Evolutionary conservation across 2,113 vertebrate species (phyloP).

Genomic region (Australoheros scitulus): DNA sequence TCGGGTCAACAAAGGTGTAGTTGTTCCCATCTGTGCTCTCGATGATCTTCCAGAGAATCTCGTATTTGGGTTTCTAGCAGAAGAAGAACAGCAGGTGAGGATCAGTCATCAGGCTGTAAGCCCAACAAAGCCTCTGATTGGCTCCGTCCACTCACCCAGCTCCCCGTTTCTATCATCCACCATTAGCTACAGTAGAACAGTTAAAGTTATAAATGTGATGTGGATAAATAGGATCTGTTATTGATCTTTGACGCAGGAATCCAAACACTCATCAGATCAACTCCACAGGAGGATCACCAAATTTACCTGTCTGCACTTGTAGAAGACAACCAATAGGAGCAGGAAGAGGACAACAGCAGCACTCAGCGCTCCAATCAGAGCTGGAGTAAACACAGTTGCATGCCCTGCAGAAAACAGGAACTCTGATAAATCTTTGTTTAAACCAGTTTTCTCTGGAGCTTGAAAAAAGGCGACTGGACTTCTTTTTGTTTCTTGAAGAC

Average conservation of each 20-base stretch:
- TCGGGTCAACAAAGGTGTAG: constrained; percentile 93
- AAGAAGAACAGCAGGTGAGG: background rate
- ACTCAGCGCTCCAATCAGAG: constrained; percentile 71
- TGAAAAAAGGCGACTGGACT: too few relatives aligned
- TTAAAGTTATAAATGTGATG: too few relatives aligned
- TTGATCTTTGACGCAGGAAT: background rate
- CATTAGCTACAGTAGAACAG: background rate
- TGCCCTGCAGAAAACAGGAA: background rate
- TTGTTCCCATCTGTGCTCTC: constrained; percentile 89
- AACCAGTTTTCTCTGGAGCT: too few relatives aligned
- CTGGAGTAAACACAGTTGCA: constrained; percentile 51
- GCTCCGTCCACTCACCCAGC: background rate
- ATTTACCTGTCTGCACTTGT: constrained; percentile 90
- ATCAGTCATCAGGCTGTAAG: background rate
- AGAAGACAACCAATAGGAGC: constrained; percentile 82
- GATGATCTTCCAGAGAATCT: constrained; percentile 96
- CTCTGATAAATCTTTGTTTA: background rate
- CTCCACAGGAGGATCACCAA: background rate
- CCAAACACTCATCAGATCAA: background rate
- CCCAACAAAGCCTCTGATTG: background rate
- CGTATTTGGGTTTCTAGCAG: constrained; percentile 91
- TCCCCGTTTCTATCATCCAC: background rate
- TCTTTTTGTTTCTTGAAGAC: too few relatives aligned
- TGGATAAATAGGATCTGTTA: background rate
- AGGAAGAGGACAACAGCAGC: constrained; percentile 78